Evolutionary conservation across 1,140 invertebrate species (phyloP).

Genomic region (Drosophila punjabiensis): DNA sequence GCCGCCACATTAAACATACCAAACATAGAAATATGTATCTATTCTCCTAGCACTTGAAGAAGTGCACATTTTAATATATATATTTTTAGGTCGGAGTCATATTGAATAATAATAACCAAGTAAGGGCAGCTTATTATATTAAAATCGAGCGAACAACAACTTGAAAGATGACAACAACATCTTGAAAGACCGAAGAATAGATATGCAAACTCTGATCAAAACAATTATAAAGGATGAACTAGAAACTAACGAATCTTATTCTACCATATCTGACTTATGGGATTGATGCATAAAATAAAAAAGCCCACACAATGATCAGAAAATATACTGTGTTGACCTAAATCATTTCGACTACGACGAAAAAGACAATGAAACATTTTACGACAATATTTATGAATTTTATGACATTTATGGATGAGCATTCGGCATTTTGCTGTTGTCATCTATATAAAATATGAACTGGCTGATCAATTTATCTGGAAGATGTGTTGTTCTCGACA

Average conservation of each 20-base stretch:
- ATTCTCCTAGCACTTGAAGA: background rate
- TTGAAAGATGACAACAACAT: too few species aligned
- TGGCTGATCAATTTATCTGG: constrained; percentile 58
- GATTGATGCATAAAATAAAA: constrained; percentile 21
- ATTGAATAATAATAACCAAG: background rate
- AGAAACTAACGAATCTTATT: background rate
- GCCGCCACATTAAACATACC: constrained; percentile 9
- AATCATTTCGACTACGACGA: constrained; percentile 22
- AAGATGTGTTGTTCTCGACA: constrained; percentile 36
- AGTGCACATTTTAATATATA: background rate
- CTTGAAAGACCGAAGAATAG: background rate
- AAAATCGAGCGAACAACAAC: background rate
- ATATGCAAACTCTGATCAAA: background rate
- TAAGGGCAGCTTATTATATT: background rate
- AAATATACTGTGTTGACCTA: constrained; percentile 23
- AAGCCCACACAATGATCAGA: constrained; percentile 27
- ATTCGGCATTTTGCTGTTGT: constrained; percentile 49
- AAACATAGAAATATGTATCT: constrained; percentile 11
- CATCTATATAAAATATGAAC: constrained; percentile 60
- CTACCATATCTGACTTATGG: background rate
- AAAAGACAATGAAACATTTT: constrained; percentile 58
- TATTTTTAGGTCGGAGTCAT: background rate
- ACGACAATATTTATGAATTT: constrained; percentile 63
- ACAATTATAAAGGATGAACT: too few species aligned
- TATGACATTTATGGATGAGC: constrained; percentile 70